Evolutionary conservation across 2,888 invertebrate genomes (phyloP).

Genomic region (Rhaphigaster nebulosa): DNA sequence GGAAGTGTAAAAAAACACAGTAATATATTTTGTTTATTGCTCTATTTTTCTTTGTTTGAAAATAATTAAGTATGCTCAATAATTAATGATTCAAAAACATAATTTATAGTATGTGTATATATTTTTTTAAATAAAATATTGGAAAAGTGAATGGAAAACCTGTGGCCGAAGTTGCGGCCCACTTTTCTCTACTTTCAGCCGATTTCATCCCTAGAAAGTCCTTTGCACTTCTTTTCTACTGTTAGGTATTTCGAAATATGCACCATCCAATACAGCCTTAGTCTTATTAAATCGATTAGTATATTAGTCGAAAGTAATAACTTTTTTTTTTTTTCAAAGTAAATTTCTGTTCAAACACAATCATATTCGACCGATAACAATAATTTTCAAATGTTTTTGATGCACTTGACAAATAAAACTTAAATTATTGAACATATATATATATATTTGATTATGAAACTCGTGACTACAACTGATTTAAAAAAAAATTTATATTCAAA

Average conservation of each 20-base stretch:
- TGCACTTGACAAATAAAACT: too few species aligned
- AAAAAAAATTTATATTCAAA: too few species aligned
- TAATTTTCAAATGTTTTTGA: too few species aligned
- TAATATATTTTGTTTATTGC: neutral
- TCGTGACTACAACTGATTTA: too few species aligned
- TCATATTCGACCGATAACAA: too few species aligned
- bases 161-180: neutral
- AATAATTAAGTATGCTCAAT: neutral
- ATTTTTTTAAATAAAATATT: neutral
- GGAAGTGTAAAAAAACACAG: neutral
- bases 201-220: slow-evolving; percentile 3
- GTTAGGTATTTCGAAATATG: neutral
- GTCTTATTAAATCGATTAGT: too few species aligned
- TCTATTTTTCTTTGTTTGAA: neutral
- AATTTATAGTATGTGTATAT: neutral
- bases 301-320: too few species aligned
- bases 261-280: neutral
- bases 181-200: slow-evolving; percentile 31
- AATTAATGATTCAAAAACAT: neutral
- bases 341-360: too few species aligned
- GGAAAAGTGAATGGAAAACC: neutral
- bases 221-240: neutral
- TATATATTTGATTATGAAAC: too few species aligned
- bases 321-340: too few species aligned
- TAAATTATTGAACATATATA: too few species aligned